Base-by-base conservation (phyloP, 1,140 invertebrate species). In the Cotesia typhae region DNA sequence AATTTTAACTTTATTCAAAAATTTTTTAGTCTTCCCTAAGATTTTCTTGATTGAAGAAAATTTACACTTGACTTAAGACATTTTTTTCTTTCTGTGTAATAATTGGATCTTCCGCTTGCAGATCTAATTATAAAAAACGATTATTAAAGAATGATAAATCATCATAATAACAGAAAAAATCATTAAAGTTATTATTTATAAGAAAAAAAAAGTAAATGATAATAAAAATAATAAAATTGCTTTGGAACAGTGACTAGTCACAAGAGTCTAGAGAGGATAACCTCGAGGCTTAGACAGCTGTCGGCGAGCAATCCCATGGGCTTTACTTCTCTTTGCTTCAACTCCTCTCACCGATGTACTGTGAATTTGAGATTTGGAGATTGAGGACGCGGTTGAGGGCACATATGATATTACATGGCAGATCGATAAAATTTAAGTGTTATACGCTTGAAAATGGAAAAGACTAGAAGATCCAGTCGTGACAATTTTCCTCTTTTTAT, bases 231-330 rank as follows among this genome's bases (percentile, higher is more conserved):
- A 72, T 72, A 51, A 36, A 67, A 60, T 68, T 52, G 66, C 65
- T 65, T 60, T 67, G 7, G 12, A 51, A 64, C 47, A 5, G 28
- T 64, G 20, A 67, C 37, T 41, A 61, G 17, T 59, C 57, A 59
- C 57, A 20, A 59, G 57, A 65, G 61, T 65, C 61, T 71, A 28
- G 47, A 64, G 35, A 55, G 17, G 28, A 52, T 14, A 66, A 60
- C 37, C 61, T 69, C n/a, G 10, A 73, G 14, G n/a, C n/a, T 37
- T n/a, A 51, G 68, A 69, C 71, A 73, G 71, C 59, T 65, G 71
- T 69, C 67, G 67, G 52, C 36, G 41, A 5, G 47, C 36, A 68
- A 53, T 20, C 55, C 67, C 64, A 28, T 52, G 41, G 64, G 64
- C 37, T 52, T 47, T 47, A 6, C 17, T 52, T 9, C 38, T 51